Evolutionary conservation across 2,113 vertebrate species (phyloP), one percentile per base, ranked within the genome.

Genomic region (Equus quagga): DNA sequence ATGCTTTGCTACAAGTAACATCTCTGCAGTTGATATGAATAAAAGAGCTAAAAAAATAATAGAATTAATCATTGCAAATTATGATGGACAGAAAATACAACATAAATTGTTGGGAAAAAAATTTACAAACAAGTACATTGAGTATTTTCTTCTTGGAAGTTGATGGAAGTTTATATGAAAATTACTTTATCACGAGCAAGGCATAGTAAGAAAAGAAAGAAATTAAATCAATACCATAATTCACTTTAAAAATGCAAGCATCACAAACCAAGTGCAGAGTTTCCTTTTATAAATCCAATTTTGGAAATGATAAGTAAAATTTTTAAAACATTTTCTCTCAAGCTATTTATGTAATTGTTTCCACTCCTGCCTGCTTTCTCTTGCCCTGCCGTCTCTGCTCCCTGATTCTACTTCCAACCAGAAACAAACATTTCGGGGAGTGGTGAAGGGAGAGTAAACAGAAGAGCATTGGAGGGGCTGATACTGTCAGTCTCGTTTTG

Each of bases 401-500:
- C n/a, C 28, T 23, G 12, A 18, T 49, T 82, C 17, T 62, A 23
- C 51, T 70, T 91, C 85, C 41, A 89, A 10, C 3, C 4, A 26
- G 21, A 58, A 84, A 60, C 17, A 58, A 3, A n/a, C 1, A 7
- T 84, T 56, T 64, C 56, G 73, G 33, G 44, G 24, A 18, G 17
- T 54, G 6, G 54, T 1, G 33, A 90, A 67, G 26, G 69, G 28
- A 54, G 8, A 76, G 8, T 13, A 24, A 83, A 64, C 62, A 89
- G 81, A 91, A 92, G 73, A 31, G 13, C 26, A 7, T 75, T 69
- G 51, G 4, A 69, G 33, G 79, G 94, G 87, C 0, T 58, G 91
- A 6, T 82, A 15, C 69, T 69, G 58, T 64, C 36, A 49, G 2
- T 94, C 96, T 96, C 7, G 3, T 93, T 96, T 85, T 96, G 93